Evolutionary conservation across 1,140 invertebrate genomes (phyloP).

Genomic region (Bombus pascuorum): DNA sequence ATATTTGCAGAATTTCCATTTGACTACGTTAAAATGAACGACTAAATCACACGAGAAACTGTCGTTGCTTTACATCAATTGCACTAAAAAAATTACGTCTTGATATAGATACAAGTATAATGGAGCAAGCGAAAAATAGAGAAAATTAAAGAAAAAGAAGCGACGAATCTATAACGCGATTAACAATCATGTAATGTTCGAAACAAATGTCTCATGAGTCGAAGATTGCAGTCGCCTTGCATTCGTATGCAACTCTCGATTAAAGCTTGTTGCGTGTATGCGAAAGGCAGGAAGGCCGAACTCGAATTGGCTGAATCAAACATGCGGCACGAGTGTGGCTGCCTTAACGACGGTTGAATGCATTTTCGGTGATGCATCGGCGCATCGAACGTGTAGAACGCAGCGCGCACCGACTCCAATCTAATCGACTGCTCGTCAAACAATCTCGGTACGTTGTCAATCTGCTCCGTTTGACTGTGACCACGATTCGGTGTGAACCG

Average conservation of each 20-base stretch:
- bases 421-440: slow-evolving; percentile 63
- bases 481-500: slow-evolving; percentile 44
- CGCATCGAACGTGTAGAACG: slow-evolving; percentile 12
- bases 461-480: slow-evolving; percentile 51
- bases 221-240: neutral
- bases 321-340: slow-evolving; percentile 2
- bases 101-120: too few relatives aligned
- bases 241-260: slow-evolving; percentile 18
- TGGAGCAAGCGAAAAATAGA: neutral
- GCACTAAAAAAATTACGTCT: too few relatives aligned
- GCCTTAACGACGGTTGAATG: slow-evolving; percentile 43
- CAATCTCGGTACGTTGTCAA: slow-evolving; percentile 60
- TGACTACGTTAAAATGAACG: too few relatives aligned
- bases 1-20: too few relatives aligned
- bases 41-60: too few relatives aligned
- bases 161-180: neutral
- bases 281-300: slow-evolving; percentile 22
- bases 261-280: neutral
- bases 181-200: slow-evolving; percentile 5
- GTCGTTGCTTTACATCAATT: too few relatives aligned
- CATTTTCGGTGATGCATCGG: slow-evolving; percentile 35
- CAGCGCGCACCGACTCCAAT: slow-evolving; percentile 37
- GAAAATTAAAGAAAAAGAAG: neutral
- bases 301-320: slow-evolving; percentile 31
- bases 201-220: neutral